Percentiles rank a stretch among this genome's conserved stretches.
Evolutionary conservation across 2,888 invertebrate species (phyloP).

Genomic region (Amblyjoppa fuscipennis): DNA sequence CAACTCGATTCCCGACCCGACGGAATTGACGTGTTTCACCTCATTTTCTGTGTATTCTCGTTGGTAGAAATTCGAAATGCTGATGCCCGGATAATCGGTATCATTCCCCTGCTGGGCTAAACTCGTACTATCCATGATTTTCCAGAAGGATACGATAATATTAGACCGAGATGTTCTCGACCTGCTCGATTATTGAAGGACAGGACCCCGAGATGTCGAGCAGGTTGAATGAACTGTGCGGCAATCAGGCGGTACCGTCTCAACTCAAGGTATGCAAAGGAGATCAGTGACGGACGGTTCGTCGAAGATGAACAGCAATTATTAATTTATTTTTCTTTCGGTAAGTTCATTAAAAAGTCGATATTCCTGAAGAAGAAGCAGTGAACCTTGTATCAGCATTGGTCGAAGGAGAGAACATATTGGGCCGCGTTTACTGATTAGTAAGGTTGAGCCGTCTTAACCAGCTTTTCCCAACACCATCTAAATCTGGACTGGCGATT

Average conservation of each 20-base stretch:
- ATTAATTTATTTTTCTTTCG: no score
- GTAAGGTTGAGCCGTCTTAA: no score
- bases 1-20: constrained; percentile 42
- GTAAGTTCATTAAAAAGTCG: neutral
- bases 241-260: neutral
- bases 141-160: constrained; percentile 25
- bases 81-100: constrained; percentile 37
- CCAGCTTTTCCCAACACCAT: no score
- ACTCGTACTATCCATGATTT: constrained; percentile 21
- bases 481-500: no score
- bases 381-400: neutral
- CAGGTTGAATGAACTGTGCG: constrained; percentile 31
- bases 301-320: neutral
- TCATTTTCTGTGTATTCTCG: constrained; percentile 2
- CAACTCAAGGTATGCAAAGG: neutral
- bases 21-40: constrained; percentile 57
- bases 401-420: neutral
- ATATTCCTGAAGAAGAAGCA: neutral
- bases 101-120: constrained; percentile 39
- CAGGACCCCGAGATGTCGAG: constrained; percentile 16
- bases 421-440: no score
- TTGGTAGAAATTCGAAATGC: constrained; percentile 28
- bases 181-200: constrained; percentile 41
- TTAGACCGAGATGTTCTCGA: constrained; percentile 35
- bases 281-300: neutral